Evolutionary conservation across 2,113 vertebrate genomes (phyloP).

Genomic region (Laticauda laticaudata): DNA sequence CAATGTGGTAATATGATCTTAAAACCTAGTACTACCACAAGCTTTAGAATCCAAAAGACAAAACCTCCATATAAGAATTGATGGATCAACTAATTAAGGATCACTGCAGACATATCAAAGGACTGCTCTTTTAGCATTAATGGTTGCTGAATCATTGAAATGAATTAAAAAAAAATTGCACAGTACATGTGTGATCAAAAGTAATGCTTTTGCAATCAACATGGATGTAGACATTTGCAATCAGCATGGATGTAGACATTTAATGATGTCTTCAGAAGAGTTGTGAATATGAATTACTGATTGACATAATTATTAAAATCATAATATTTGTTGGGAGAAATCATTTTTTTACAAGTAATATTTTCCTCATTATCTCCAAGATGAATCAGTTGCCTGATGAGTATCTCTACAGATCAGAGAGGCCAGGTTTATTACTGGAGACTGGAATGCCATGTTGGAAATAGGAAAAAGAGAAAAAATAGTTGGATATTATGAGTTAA

Average conservation of each 20-base stretch:
- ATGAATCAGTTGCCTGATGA: conserved; percentile 54
- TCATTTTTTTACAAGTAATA: conserved; percentile 59
- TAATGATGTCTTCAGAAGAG: conserved; percentile 65
- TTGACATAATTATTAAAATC: conserved; percentile 75
- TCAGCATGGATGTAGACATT: conserved; percentile 72
- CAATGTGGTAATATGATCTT: not conserved
- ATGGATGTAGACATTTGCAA: conserved; percentile 74
- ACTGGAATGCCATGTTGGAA: not conserved
- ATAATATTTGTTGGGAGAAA: conserved; percentile 70
- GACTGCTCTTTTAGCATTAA: not conserved
- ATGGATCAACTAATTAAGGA: not conserved
- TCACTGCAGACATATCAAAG: not conserved
- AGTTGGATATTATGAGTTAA: not conserved
- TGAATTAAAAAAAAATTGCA: conserved; percentile 49
- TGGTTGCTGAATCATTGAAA: not conserved
- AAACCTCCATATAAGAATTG: not conserved
- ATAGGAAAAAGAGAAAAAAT: not conserved
- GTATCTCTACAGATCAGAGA: conserved; percentile 4
- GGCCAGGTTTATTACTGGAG: not conserved
- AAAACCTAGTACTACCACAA: not conserved
- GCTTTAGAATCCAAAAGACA: not conserved
- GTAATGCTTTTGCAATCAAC: conserved; percentile 78
- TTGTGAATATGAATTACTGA: conserved; percentile 72
- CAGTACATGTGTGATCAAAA: conserved; percentile 66
- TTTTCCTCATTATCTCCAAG: conserved; percentile 54